These are phyloP conservation scores for Biston stratarius DNA, from an alignment of 2,888 invertebrate species.

Conservation along the genomic window DNA sequence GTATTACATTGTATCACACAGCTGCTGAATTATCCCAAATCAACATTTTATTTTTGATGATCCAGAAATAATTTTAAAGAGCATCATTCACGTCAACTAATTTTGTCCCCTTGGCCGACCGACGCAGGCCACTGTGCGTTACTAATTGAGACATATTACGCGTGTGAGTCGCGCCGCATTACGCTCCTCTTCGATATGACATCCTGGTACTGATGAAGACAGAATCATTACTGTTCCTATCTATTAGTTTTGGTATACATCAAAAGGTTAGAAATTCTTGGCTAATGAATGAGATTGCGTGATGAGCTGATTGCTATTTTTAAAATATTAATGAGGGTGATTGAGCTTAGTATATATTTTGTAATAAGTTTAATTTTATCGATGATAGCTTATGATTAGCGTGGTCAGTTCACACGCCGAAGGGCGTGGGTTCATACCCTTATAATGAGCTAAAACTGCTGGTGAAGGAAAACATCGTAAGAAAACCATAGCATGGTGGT, in stretches of 20 bases:
- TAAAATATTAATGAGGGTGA: conserved; percentile 19
- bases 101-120: conserved; percentile 55
- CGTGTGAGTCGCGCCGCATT: conserved; percentile 63
- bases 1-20: conserved; percentile 8
- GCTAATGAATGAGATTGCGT: conserved; percentile 29
- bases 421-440: too few species aligned
- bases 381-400: too few species aligned
- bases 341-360: conserved; percentile 1
- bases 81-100: conserved; percentile 49
- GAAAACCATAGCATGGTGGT: too few species aligned
- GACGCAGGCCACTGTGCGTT: conserved; percentile 61
- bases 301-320: conserved; percentile 26
- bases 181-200: conserved; percentile 53
- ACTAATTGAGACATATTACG: conserved; percentile 80
- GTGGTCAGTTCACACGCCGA: too few species aligned
- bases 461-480: too few species aligned
- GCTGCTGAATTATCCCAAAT: conserved; percentile 21
- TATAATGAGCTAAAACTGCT: too few species aligned
- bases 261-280: conserved; percentile 27
- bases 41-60: conserved; percentile 37
- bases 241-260: conserved; percentile 40
- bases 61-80: conserved; percentile 38
- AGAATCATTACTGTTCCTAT: conserved; percentile 47
- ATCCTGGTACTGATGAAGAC: conserved; percentile 49
- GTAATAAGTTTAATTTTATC: neutral